A percentile compares a stretch with the other conserved stretches of the same genome.
phyloP scores from a whole-genome alignment of 2,888 invertebrate species.

The Limnephilus auricula region DNA sequence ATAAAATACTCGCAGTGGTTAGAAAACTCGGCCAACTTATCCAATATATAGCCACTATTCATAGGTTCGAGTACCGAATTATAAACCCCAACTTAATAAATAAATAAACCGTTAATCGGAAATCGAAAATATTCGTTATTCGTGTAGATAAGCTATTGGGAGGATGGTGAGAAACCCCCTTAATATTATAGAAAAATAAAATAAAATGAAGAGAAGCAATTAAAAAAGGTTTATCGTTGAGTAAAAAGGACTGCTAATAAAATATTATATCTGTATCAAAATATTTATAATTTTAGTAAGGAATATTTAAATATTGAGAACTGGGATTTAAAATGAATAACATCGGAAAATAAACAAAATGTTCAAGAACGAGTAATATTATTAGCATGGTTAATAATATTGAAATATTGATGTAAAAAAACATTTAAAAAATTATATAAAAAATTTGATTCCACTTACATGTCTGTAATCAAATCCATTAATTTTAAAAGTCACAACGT shows the following conservation, averaged over 20 bases:
- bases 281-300: no score
- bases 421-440: background rate
- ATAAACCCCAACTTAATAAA: no score
- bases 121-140: no score
- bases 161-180: no score
- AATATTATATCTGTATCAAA: background rate
- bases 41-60: no score
- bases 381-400: background rate
- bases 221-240: background rate
- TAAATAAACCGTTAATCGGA: no score
- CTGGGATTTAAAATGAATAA: background rate
- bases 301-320: background rate
- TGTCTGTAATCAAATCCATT: background rate
- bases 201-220: no score
- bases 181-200: no score
- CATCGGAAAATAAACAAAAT: background rate
- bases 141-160: no score
- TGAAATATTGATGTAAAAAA: background rate
- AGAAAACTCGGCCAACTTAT: no score
- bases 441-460: constrained; percentile 18
- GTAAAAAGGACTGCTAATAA: background rate
- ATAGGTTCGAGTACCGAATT: no score
- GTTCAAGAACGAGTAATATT: background rate
- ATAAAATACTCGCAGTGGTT: no score
- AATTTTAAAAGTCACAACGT: constrained; percentile 16